These are phyloP conservation scores for Drepanosiphum platanoidis DNA, from an alignment of 2,888 invertebrate genomes.

Conservation along the genomic window DNA sequence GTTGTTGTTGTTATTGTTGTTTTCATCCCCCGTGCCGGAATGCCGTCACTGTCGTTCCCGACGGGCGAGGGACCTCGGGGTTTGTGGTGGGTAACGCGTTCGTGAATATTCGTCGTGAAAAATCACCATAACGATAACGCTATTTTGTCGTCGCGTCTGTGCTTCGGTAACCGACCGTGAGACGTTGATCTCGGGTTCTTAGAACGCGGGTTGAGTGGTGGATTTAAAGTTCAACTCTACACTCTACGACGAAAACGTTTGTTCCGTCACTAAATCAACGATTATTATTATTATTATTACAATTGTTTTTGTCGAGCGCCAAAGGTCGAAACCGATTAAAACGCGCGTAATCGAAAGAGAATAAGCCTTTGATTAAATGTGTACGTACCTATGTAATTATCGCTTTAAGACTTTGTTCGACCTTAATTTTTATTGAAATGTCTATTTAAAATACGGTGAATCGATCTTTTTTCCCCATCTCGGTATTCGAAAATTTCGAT, in stretches of 20 bases:
- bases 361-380: background rate
- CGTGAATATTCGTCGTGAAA: no score
- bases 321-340: background rate
- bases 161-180: no score
- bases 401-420: background rate
- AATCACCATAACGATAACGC: no score
- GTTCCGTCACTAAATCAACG: background rate
- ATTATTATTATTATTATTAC: background rate
- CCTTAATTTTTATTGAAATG: background rate
- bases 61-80: no score
- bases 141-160: background rate
- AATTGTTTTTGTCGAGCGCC: background rate
- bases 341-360: background rate
- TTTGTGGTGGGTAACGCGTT: no score
- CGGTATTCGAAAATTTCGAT: background rate
- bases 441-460: no score
- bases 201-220: background rate
- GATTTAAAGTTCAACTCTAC: background rate
- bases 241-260: background rate
- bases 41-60: no score
- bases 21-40: no score
- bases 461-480: background rate
- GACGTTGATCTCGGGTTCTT: background rate
- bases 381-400: background rate
- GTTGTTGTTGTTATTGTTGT: no score